Base-by-base conservation (phyloP, 2,888 invertebrate species). In the Eudasyphora cyanicolor region DNA sequence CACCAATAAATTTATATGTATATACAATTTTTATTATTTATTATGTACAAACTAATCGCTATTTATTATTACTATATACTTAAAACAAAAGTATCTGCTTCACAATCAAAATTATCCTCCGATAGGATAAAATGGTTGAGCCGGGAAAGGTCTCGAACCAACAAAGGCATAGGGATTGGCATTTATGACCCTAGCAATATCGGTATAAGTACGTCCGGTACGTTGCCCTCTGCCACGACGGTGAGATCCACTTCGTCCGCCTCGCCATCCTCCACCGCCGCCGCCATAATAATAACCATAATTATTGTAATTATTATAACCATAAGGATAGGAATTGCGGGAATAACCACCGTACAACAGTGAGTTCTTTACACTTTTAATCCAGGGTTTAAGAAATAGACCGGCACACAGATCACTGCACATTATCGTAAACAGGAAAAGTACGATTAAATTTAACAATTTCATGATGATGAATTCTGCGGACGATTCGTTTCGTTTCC, bases 141-240 rank as follows among this genome's bases (percentile, higher is more conserved):
- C 62, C 8, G 85, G 85, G 79, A 57, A 85, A 4, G 80, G 82
- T 38, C 76, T 75, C 8, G 19, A 21, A 3, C 71, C 80, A 2
- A 74, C 73, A 49, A 57, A 76, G 7, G 71, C 76, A 73, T 85
- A 85, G 27, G 82, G 85, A 70, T 78, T 76, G 2, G 76, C 76
- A 73, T 82, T 84, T 14, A 80, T 24, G 29, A 85, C 78, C 14
- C 80, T 57, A 27, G 85, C 85, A 73, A 85, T 84, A 76, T 85
- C 77, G 19, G 51, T 54, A 64, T 82, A 85, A 54, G 84, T 85
- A 10, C 84, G 82, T 8, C 84, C 85, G 60, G 42, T 54, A 6
- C 82, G 80, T 64, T 45, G 80, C 10, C 32, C 45, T n/a, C 54
- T n/a, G 12, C 38, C 10, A n/a, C 51, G 71, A 27, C 24, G n/a